A percentile compares a stretch with the other conserved stretches of the same genome.
Conservation (phyloP, 1,140 invertebrate species). For the Drosophila guanche region DNA sequence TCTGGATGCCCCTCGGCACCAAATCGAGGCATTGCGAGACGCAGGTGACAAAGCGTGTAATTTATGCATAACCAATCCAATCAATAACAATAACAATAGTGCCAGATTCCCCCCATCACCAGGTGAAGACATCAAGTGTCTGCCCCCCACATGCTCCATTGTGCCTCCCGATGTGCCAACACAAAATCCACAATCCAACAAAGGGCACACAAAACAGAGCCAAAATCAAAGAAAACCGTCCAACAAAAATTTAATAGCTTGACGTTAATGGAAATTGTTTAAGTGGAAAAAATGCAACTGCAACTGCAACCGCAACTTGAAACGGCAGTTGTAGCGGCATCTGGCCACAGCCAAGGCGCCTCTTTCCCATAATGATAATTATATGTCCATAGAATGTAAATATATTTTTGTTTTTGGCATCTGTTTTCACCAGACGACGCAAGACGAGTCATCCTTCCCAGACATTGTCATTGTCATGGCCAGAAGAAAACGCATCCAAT, state of each 20-base stretch:
- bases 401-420: conserved; percentile 12
- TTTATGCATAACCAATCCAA: conserved; percentile 27
- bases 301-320: conserved; percentile 20
- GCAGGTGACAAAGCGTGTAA: conserved; percentile 51
- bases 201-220: conserved; percentile 4
- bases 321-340: conserved; percentile 7
- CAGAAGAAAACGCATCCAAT: too few species aligned
- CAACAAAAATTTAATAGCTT: conserved; percentile 3
- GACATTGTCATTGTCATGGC: too few species aligned
- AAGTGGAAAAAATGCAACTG: conserved; percentile 16
- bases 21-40: too few species aligned
- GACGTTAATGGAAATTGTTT: conserved; percentile 39
- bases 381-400: not conserved
- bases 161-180: conserved; percentile 8
- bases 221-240: not conserved
- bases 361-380: conserved; percentile 33
- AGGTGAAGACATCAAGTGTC: conserved; percentile 25
- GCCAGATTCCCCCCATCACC: too few species aligned
- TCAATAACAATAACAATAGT: conserved; percentile 1
- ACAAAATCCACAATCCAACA: not conserved
- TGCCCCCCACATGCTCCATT: not conserved
- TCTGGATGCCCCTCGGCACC: not conserved
- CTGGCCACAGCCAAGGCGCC: conserved; percentile 18
- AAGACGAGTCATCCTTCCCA: not conserved
- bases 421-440: not conserved